Evolutionary conservation across 1,140 invertebrate genomes (phyloP).

Genomic region (Lepidostoma basale): DNA sequence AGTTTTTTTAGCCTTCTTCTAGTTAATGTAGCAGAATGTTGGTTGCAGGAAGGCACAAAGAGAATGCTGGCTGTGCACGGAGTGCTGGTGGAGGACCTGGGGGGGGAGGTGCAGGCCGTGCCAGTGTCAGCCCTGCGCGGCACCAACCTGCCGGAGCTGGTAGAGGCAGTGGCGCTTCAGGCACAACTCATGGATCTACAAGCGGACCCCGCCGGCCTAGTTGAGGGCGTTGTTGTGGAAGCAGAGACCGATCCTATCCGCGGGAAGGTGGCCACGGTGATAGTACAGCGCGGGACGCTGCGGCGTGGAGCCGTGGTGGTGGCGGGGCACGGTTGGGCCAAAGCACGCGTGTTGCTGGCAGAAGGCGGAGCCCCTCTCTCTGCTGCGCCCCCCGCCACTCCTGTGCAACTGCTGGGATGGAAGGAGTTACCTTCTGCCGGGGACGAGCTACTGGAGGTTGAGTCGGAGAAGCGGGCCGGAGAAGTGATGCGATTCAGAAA

Average conservation of each 20-base stretch:
- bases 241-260: constrained; percentile 73
- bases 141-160: constrained; percentile 78
- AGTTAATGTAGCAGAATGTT: neutral
- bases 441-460: constrained; percentile 84
- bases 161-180: constrained; percentile 85
- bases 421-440: constrained; percentile 84
- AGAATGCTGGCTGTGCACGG: constrained; percentile 76
- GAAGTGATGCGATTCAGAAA: constrained; percentile 72
- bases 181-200: constrained; percentile 89
- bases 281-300: constrained; percentile 90
- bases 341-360: constrained; percentile 86
- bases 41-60: constrained; percentile 73
- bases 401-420: constrained; percentile 91
- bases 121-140: constrained; percentile 89
- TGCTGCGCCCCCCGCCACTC: constrained; percentile 77
- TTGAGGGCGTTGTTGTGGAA: constrained; percentile 92
- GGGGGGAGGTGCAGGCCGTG: constrained; percentile 92
- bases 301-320: constrained; percentile 82
- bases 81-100: constrained; percentile 84
- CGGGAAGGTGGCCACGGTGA: constrained; percentile 86
- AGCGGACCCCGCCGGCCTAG: constrained; percentile 79
- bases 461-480: constrained; percentile 74
- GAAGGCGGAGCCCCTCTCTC: constrained; percentile 72
- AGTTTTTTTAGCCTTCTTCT: too few species aligned
- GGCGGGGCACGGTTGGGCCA: constrained; percentile 81